Conservation (phyloP, 2,888 invertebrate species). For the Pristionchus fissidentatus region DNA sequence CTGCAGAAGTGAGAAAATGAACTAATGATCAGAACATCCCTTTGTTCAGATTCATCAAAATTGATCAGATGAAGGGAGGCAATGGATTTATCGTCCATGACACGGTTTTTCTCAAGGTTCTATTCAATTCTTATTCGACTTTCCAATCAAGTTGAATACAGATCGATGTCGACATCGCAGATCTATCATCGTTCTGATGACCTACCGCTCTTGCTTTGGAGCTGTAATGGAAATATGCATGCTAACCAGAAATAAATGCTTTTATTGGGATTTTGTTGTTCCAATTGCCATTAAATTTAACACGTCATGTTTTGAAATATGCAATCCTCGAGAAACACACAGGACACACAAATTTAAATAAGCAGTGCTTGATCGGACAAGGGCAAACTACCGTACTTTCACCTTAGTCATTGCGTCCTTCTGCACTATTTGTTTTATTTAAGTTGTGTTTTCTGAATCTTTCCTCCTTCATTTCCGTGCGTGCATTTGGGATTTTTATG, state of each 20-base stretch:
- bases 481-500: neutral
- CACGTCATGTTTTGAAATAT: too few species aligned
- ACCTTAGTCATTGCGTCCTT: neutral
- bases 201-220: neutral
- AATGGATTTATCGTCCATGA: constrained; percentile 28
- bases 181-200: neutral
- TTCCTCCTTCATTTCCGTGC: neutral
- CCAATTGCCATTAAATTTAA: neutral
- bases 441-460: neutral
- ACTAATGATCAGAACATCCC: neutral
- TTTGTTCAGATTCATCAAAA: constrained; percentile 11
- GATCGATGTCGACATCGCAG: constrained; percentile 21
- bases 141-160: neutral
- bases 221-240: neutral
- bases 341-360: too few species aligned
- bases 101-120: constrained; percentile 38
- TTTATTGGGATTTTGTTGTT: neutral
- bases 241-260: neutral
- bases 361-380: too few species aligned
- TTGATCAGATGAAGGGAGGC: constrained; percentile 34
- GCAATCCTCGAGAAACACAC: too few species aligned
- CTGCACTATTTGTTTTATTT: neutral
- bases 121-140: neutral
- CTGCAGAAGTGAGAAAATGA: constrained; percentile 37
- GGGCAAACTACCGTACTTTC: neutral